Conservation (phyloP, 2,113 vertebrate genomes). For the Neopipo cinnamomea region DNA sequence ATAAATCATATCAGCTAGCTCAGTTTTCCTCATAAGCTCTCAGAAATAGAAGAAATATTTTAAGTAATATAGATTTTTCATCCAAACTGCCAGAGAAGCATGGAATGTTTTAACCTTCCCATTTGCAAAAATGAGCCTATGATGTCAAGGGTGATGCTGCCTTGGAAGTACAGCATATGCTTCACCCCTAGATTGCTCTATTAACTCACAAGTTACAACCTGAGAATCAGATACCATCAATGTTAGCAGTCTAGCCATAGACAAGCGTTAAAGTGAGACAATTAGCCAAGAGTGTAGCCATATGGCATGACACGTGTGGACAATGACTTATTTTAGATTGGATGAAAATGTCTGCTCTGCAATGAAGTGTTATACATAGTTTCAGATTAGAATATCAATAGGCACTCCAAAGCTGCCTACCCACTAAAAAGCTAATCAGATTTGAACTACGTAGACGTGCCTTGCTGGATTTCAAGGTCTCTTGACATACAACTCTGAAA, state of each 20-base stretch:
- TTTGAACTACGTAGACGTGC: not conserved
- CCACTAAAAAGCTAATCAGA: not conserved
- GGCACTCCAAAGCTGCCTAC: not conserved
- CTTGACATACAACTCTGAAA: not conserved
- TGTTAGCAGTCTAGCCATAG: not conserved
- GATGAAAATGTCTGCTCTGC: not conserved
- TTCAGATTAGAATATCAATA: not conserved
- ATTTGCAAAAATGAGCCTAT: not conserved
- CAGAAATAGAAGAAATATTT: not conserved
- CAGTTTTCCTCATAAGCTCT: not conserved
- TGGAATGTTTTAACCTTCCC: not conserved
- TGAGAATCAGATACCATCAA: not conserved
- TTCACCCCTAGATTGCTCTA: not conserved
- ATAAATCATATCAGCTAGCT: not conserved
- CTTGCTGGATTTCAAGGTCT: not conserved
- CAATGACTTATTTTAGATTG: not conserved
- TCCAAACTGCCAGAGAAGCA: not conserved
- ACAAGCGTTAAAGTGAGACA: not conserved
- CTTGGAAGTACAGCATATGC: not conserved
- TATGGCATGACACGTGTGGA: not conserved
- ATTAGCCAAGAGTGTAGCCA: not conserved
- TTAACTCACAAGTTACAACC: not conserved
- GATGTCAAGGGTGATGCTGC: not conserved
- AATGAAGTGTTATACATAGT: not conserved
- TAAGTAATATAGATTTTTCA: not conserved